Evolutionary conservation across 2,113 vertebrate species (phyloP), one percentile per base, ranked within the genome.

Genomic region (Galemys pyrenaicus): DNA sequence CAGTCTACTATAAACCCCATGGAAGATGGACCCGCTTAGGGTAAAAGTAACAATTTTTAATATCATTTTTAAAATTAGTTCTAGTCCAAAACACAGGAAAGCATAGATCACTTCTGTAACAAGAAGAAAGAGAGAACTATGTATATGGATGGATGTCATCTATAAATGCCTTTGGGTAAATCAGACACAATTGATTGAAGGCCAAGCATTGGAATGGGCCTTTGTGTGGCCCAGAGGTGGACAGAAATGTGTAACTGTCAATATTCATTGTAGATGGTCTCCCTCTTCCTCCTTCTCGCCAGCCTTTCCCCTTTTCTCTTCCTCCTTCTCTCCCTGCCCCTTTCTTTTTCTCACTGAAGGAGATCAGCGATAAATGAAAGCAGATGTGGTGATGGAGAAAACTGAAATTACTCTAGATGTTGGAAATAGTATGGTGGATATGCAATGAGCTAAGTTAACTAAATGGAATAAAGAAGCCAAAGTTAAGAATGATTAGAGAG

Each of bases 11-110:
- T 49, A 92, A 6, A 70, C 32, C 41, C 37, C n/a, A 60, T 60
- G 35, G 92, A 96, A 70, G 80, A 89, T 30, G 79, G n/a, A 39
- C 41, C 85, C 73, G 41, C 37, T 80, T 87, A 71, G 49, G 17
- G 20, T 67, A 83, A 68, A 56, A 49, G 24, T n/a, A 92, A 89
- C 95, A 35, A 78, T 85, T 95, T 92, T 87, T 64, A 68, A 62
- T 87, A 84, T 85, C 35, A 89, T 94, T 92, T 95, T 70, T 92
- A 83, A 92, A 91, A 88, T 93, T 92, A 88, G 51, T 83, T 95
- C 83, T 91, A 89, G 46, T 65, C 22, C 65, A 95, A 84, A 67
- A 41, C 62, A 70, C n/a, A 39, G 49, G 41, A 87, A 86, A 35
- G 9, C 39, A 83, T 83, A 90, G 93, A 17, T 96, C 35, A 77